A percentile compares a stretch with the other conserved stretches of the same genome.
These are phyloP conservation scores for Drosophila arawakana DNA, from an alignment of 1,140 invertebrate species.

Conservation along the genomic window DNA sequence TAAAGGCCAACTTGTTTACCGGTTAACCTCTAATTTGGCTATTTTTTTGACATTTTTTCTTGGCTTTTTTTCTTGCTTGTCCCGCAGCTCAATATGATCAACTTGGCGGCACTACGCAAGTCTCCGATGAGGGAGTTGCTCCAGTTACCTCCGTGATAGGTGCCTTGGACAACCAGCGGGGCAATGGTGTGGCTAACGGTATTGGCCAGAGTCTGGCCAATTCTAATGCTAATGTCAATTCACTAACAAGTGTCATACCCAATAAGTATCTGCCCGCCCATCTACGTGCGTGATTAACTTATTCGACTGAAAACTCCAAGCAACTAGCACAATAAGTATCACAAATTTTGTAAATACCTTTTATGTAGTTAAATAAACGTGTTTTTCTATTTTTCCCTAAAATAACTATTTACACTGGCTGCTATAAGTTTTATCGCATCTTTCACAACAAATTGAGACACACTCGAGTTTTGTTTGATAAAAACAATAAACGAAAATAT, in stretches of 20 bases:
- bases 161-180: conserved; percentile 57
- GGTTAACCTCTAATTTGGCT: conserved; percentile 14
- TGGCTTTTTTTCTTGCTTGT: too few relatives aligned
- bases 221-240: background rate
- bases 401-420: too few relatives aligned
- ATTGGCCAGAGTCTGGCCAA: background rate
- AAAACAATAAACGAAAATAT: conserved; percentile 20
- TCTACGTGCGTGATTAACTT: conserved; percentile 42
- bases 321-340: conserved; percentile 25
- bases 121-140: conserved; percentile 78
- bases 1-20: conserved; percentile 40
- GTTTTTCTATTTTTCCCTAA: conserved; percentile 4
- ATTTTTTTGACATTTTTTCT: conserved; percentile 6
- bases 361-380: conserved; percentile 32
- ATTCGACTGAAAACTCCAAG: conserved; percentile 48
- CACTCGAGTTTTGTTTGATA: background rate
- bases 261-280: conserved; percentile 71
- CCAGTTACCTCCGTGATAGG: conserved; percentile 81
- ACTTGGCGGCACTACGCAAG: conserved; percentile 77
- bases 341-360: conserved; percentile 36
- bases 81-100: conserved; percentile 80
- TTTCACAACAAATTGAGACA: conserved; percentile 59
- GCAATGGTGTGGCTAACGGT: background rate
- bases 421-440: background rate
- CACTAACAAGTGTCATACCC: conserved; percentile 26